Evolutionary conservation across 2,888 invertebrate genomes (phyloP), one percentile per base, ranked within the genome.

Genomic region (Spodoptera littoralis): DNA sequence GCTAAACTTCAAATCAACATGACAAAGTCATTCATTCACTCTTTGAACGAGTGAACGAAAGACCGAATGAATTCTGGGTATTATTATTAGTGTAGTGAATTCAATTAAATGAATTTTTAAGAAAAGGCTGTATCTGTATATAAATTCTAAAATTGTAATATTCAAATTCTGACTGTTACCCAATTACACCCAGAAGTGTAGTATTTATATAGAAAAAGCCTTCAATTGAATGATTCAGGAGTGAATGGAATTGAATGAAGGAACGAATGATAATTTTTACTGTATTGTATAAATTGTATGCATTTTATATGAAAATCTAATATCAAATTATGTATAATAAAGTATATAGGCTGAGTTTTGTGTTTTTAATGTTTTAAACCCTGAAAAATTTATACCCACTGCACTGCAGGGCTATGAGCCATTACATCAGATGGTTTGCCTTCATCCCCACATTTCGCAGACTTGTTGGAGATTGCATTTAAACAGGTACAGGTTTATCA

Each of bases 71-170:
- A 43, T 56, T 60, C 22, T 56, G 53, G 9, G 50, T 58, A 58
- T 60, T 52, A 48, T 53, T 73, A 70, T 24, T 36, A 41, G 30
- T 44, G 11, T 36, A 36, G 36, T 8, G 6, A 36, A 36, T 36
- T 6, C 6, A 36, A 8, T 36, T 8, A 9, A 36, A 9, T 5
- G 36, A 8, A 36, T 6, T 36, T 9, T 36, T 22, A 22, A 48
- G 8, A 65, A 27, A 64, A 50, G 30, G 43, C 49, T 71, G 22
- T 51, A 49, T 45, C 11, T 59, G 41, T 48, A 11, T 67, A 58
- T 47, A 44, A 54, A 52, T 58, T 57, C n/a, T 54, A 36, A 48
- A 60, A 48, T 41, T 44, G 12, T 67, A 56, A 58, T 59, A 48
- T 54, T 58, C 44, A 18, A 44, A 41, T 11, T n/a, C 4, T 1